Evolutionary conservation across 2,113 vertebrate genomes (phyloP), one percentile per base, ranked within the genome.

Genomic region (Syrmaticus mikado): DNA sequence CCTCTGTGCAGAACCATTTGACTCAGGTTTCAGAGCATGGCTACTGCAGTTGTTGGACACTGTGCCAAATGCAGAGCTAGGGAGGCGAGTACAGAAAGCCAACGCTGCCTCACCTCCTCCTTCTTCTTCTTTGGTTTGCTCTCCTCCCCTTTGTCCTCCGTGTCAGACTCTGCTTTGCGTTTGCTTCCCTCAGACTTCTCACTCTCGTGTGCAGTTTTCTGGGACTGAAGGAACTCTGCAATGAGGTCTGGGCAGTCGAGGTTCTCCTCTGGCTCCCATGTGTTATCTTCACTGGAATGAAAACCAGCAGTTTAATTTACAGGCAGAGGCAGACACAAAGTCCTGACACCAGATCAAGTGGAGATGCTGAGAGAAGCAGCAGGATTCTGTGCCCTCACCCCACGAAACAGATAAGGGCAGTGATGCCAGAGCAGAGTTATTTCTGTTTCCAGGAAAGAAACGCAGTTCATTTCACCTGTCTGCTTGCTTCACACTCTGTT

Each of bases 231-330:
- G 90, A 99, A 99, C 67, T 99, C 99, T 3, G 99, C 99, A 15
- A 99, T 99, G 90, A 99, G 97, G 90, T 99, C 99, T 0, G 99
- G 99, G 95, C 99, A 99, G 92, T 99, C 99, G 38, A 99, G 96
- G 97, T 99, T 99, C 95, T 99, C 99, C 70, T 99, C 99, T 3
- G 99, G 99, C 91, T 99, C 99, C 99, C 99, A 99, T 0, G 99
- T 99, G 97, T 99, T 99, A 76, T 99, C 99, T 41, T 99, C 99
- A 62, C 99, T 99, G 98, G 78, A 97, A 97, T 5, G 68, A 94
- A 64, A 95, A 43, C n/a, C 38, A 38, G 52, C 32, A 3, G 41
- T n/a, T 12, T 5, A 27, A 28, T n/a, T 4, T 19, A 43, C 21
- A 8, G 3, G 13, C 61, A 19, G 61, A 38, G 61, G 28, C 61